Evolutionary conservation across 2,888 invertebrate genomes (phyloP), one percentile per base, ranked within the genome.

Genomic region (Diadromus collaris): DNA sequence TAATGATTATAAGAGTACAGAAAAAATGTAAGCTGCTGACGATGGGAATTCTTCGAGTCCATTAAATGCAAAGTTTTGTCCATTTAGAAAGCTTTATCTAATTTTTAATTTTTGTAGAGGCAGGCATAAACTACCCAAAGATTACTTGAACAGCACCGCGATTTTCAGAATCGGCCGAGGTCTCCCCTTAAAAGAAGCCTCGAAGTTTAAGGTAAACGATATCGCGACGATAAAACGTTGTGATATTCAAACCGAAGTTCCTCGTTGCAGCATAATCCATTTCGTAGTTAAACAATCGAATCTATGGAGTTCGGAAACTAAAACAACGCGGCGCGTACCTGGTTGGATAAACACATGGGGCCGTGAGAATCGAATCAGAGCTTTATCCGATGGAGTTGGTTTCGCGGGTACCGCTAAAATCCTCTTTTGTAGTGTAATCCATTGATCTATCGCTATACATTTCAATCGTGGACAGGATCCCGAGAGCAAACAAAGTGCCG

Each of bases 341-440:
- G 27, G n/a, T 27, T 24, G 44, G n/a, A 19, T 71, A 27, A 61
- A 71, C 10, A 48, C 7, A 32, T 24, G 27, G 48, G 6, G 32
- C 9, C 46, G 48, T 38, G 38, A 71, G 21, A 61, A 38, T 61
- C 10, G 60, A 34, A 16, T 70, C 16, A 61, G 48, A 71, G 70
- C 61, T 61, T 51, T 51, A 32, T 69, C 21, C 27, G 19, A 6
- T 27, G 56, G 19, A 27, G 54, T 44, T 21, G 56, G 41, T 13
- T 51, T 38, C n/a, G 10, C 24, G 19, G 29, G n/a, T 6, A 29
- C 38, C n/a, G 29, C 56, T 41, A 29, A 56, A 56, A 56, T 68
- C 27, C 56, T 29, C 41, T 54, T 67, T 67, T 67, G 21, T 41
- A 41, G 27, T 41, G 56, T 41, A 38, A 68, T 38, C 68, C 41